phyloP scores from a whole-genome alignment of 2,797 vertebrate species.

The Corythornis leucogaster region DNA sequence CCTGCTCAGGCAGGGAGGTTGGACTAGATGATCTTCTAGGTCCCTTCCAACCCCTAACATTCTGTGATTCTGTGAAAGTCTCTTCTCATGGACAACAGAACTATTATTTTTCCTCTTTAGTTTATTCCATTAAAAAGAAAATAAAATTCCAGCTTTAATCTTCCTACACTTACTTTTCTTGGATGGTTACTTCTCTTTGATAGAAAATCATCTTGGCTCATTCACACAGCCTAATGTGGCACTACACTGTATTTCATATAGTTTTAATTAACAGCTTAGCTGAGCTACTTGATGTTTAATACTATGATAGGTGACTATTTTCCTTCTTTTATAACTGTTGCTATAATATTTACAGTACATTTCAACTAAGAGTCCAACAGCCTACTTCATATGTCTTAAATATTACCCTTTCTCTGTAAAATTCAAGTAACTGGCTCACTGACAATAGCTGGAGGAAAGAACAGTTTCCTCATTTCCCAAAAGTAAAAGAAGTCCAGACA shows the following conservation, averaged over 20 bases:
- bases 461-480: constrained; percentile 2
- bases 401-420: constrained; percentile 71
- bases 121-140: background rate
- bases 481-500: constrained; percentile 8
- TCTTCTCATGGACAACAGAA: background rate
- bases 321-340: constrained; percentile 35
- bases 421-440: constrained; percentile 54
- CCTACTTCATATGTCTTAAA: constrained; percentile 69
- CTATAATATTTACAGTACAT: constrained; percentile 65
- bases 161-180: background rate
- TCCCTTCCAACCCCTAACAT: too few relatives aligned
- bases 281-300: background rate
- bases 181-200: background rate
- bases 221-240: background rate
- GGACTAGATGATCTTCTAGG: too few relatives aligned
- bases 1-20: too few relatives aligned
- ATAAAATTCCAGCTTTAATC: background rate
- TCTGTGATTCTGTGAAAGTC: too few relatives aligned
- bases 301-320: constrained; percentile 5
- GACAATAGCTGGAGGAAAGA: constrained; percentile 68
- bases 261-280: constrained; percentile 34
- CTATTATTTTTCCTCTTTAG: background rate
- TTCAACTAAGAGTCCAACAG: constrained; percentile 57
- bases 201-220: background rate
- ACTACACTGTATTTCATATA: background rate